Evolutionary conservation across 1,140 invertebrate species (phyloP).

Genomic region (Drosophila simulans): DNA sequence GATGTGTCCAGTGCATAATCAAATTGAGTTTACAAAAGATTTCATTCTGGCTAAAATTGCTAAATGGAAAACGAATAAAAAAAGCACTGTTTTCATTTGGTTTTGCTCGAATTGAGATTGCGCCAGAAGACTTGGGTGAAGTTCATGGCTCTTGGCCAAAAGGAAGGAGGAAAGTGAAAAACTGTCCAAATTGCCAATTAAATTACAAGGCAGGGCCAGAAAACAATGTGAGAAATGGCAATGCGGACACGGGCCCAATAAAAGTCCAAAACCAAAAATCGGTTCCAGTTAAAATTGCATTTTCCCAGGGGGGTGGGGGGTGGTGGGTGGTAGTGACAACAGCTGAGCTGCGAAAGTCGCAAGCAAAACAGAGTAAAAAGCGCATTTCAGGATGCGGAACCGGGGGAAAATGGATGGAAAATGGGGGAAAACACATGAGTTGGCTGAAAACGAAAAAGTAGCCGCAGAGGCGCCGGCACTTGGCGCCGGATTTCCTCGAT

Average conservation of each 20-base stretch:
- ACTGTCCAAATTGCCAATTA: slow-evolving; percentile 71
- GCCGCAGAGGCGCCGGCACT: slow-evolving; percentile 53
- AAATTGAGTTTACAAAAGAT: slow-evolving; percentile 47
- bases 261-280: slow-evolving; percentile 26
- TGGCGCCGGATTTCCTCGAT: slow-evolving; percentile 49
- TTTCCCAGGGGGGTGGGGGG: slow-evolving; percentile 24
- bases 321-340: slow-evolving; percentile 12
- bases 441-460: slow-evolving; percentile 37
- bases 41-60: slow-evolving; percentile 28
- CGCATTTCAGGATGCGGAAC: slow-evolving; percentile 8
- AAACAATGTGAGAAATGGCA: slow-evolving; percentile 25
- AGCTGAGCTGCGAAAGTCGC: slow-evolving; percentile 58
- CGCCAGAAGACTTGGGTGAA: slow-evolving; percentile 37
- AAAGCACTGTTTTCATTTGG: slow-evolving; percentile 44
- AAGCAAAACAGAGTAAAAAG: slow-evolving; percentile 72
- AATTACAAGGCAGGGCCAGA: slow-evolving; percentile 48
- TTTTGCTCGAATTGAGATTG: slow-evolving; percentile 33
- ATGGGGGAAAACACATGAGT: slow-evolving; percentile 31
- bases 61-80: slow-evolving; percentile 27
- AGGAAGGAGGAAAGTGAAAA: slow-evolving; percentile 64
- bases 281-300: slow-evolving; percentile 51
- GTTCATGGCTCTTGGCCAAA: slow-evolving; percentile 48
- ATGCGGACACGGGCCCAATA: slow-evolving; percentile 30
- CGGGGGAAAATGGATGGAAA: neutral
- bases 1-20: slow-evolving; percentile 34